phyloP scores from a whole-genome alignment of 2,113 vertebrate species.

The Numida meleagris region DNA sequence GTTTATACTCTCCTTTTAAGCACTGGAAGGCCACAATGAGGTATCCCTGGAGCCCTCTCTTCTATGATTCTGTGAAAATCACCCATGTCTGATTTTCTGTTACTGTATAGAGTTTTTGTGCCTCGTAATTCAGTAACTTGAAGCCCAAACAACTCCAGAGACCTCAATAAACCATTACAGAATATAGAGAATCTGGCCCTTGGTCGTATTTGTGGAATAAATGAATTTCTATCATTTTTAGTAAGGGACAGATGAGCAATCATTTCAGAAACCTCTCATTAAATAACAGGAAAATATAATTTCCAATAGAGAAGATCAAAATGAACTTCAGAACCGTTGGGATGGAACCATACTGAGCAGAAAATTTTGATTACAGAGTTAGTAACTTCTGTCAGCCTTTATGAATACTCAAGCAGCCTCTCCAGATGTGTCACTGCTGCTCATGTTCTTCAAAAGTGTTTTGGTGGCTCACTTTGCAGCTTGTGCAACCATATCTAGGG shows the following conservation, averaged over 20 bases:
- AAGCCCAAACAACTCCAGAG: background rate
- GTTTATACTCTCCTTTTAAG: too few species aligned
- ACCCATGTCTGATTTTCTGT: background rate
- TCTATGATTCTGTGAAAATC: background rate
- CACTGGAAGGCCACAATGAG: too few species aligned
- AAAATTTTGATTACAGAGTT: background rate
- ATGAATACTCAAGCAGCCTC: background rate
- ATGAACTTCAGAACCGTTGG: background rate
- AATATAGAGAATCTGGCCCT: background rate
- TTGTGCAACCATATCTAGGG: background rate
- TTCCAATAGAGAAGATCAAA: background rate
- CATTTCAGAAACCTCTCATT: background rate
- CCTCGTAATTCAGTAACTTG: background rate
- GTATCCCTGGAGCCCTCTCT: too few species aligned
- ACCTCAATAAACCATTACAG: background rate
- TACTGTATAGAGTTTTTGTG: background rate
- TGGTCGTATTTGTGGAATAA: background rate
- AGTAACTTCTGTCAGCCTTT: background rate
- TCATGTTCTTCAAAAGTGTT: background rate
- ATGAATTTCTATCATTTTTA: background rate
- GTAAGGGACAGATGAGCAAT: background rate
- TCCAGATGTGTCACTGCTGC: background rate
- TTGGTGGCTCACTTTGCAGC: background rate
- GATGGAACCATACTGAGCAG: background rate
- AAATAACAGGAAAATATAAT: background rate